Evolutionary conservation across 2,888 invertebrate genomes (phyloP), one percentile per base, ranked within the genome.

Genomic region (Lordiphosa fenestrarum): DNA sequence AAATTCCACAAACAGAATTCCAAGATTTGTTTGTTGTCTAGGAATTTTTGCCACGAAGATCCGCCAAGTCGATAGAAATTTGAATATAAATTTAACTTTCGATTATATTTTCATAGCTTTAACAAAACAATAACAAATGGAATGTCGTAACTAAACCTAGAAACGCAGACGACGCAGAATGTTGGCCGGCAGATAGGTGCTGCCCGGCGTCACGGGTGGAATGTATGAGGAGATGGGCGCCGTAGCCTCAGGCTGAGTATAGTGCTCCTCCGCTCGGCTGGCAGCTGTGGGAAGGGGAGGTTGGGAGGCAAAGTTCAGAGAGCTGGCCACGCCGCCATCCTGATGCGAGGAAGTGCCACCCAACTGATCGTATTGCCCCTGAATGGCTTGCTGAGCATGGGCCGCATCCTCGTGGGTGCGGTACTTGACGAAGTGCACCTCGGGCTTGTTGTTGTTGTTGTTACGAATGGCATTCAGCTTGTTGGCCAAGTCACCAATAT

Each of bases 391-490:
- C 65, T 88, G 88, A 0, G 89, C 88, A 25, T 85, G 73, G 30
- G 64, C 69, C 33, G 88, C 88, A 69, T 88, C 88, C 67, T 86
- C 80, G 0, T 76, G 71, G 0, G 86, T 88, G 41, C 85, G 87
- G 55, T 88, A 88, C 59, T 88, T 88, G 50, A 88, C 85, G 48
- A 87, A 87, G 53, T 85, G 85, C 1, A 87, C 87, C 58, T 87
- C 87, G 46, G 87, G 87, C 53, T 84, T 85, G 53, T 83, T 69
- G 46, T 68, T 76, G 36, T 57, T 50, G 41, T 67, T 64, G 48
- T 62, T 66, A 23, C 70, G 68, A 5, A 80, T 25, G 30, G 66
- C 52, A 53, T 86, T 84, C 37, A 85, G 55, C 41, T 81, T 87
- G 47, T 71, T 68, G 48, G 80, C 70, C 46, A 87, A 57, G 38